Base-by-base conservation (phyloP, 2,797 vertebrate genomes). In the Tapera naevia region DNA sequence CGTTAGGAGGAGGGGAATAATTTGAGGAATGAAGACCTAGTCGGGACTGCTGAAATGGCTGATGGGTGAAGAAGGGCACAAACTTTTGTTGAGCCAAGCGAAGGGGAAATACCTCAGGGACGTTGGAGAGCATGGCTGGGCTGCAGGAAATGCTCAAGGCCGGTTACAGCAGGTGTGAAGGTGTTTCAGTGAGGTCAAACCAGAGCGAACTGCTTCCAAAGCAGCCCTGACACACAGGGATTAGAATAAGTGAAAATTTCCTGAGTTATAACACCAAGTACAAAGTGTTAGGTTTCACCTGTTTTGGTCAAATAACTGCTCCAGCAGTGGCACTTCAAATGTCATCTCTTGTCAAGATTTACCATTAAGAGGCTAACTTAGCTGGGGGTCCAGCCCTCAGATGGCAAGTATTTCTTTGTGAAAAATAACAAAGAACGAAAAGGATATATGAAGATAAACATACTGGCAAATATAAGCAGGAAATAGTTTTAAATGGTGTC, bases 321-420 rank as follows among this genome's bases (percentile, higher is more conserved):
- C 58, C 86, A 80, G 54, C 37, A 51, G 41, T 6, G 24, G 56
- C 62, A 69, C 61, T 92, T 83, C 80, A 91, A 46, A 54, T 75
- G 80, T 94, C 91, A 94, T 39, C 89, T 22, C 88, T 79, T 94
- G 80, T 39, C 73, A 88, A 86, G 95, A 86, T 54, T 57, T 75
- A 7, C 37, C 41, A 53, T 33, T 17, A 30, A 64, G 37, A 30
- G 60, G 78, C 58, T 35, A 61, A 28, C 28, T 79, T 91, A 83
- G 39, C 70, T 75, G 66, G 43, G 18, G 54, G 27, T 69, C 69
- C 5, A 9, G 43, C 27, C 15, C 41, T 24, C 37, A 50, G 14
- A 24, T 27, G 18, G 5, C 39, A 70, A 84, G 19, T 24, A 65
- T 9, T 75, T n/a, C n/a, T 79, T 80, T 66, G 65, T 83, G 58